phyloP scores from a whole-genome alignment of 2,888 invertebrate species.

The Drosophila hamatofila region DNA sequence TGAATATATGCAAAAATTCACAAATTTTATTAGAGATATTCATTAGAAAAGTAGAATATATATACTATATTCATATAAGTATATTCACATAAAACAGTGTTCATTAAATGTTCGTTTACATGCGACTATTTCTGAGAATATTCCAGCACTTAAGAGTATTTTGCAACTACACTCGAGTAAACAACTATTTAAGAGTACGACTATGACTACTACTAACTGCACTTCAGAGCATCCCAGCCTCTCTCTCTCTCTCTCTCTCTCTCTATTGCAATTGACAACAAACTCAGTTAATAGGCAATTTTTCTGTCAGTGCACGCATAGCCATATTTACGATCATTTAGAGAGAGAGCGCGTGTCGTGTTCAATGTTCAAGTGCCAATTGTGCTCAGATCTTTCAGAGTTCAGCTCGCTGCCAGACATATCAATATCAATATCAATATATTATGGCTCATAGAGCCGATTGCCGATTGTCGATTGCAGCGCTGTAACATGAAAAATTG shows the following conservation, averaged over 20 bases:
- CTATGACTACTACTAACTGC: neutral
- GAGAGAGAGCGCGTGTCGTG: slow-evolving; percentile 9
- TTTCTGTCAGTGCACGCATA: slow-evolving; percentile 2
- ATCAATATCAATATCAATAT: slow-evolving; percentile 39
- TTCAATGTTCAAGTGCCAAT: slow-evolving; percentile 18
- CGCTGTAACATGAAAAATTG: slow-evolving; percentile 44
- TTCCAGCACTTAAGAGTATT: neutral
- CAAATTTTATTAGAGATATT: neutral
- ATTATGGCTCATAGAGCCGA: slow-evolving; percentile 18
- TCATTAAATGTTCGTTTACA: neutral
- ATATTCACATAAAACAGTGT: neutral
- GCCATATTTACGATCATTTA: neutral
- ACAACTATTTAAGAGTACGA: neutral
- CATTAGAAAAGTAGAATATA: neutral
- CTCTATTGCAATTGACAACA: neutral
- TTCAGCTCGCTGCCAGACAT: slow-evolving; percentile 14
- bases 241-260: neutral
- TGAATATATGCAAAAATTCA: neutral
- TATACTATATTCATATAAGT: neutral
- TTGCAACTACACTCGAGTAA: neutral
- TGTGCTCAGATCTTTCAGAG: slow-evolving; percentile 15
- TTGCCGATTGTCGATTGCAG: slow-evolving; percentile 24
- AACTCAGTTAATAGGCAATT: neutral
- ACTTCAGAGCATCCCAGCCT: neutral
- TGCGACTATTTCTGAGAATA: neutral